Evolutionary conservation across 2,113 vertebrate genomes (phyloP), one percentile per base, ranked within the genome.

Genomic region (Chloroceryle aenea): DNA sequence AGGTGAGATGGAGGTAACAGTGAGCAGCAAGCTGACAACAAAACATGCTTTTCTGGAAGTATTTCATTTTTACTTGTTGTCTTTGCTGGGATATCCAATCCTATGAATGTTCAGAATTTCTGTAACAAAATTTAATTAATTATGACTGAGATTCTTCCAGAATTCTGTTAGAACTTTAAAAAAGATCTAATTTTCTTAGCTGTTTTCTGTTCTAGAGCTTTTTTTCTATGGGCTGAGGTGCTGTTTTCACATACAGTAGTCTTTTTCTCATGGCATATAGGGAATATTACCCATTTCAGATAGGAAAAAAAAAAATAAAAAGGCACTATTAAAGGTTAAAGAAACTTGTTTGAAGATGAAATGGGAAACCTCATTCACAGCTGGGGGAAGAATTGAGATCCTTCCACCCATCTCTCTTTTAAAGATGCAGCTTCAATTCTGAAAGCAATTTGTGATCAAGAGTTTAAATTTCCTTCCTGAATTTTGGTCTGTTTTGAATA

Each of bases 401-500:
- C 32, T 93, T 90, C 52, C 47, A 62, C 63, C 52, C 90, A 76
- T 61, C 30, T 64, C 18, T 77, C 22, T 67, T 82, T 55, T 56
- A 90, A 86, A 86, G 30, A 52, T 43, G 4, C 6, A 62, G 30
- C 32, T 81, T 82, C 27, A 71, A 82, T 64, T 91, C 82, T 42
- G 76, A 67, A 38, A 90, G 61, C 38, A 45, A 20, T 52, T 72
- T 47, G 34, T 55, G 74, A 59, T 75, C 68, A 67, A 75, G 71
- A 59, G 67, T 92, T 88, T 22, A 11, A 40, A 61, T 67, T 90
- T 64, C 38, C 50, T 72, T 71, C 16, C 2, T 71, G 68, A 64
- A 17, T 86, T 90, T 63, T 93, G 76, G 55, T 56, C 64, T 61
- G 72, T 55, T 91, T 5, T 85, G 85, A 94, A 81, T 92, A 88